Conservation (phyloP, 30 jellyfish, hydroid and myxozoan genomes). For the Aurelia aurita complex sp. Pacific region DNA sequence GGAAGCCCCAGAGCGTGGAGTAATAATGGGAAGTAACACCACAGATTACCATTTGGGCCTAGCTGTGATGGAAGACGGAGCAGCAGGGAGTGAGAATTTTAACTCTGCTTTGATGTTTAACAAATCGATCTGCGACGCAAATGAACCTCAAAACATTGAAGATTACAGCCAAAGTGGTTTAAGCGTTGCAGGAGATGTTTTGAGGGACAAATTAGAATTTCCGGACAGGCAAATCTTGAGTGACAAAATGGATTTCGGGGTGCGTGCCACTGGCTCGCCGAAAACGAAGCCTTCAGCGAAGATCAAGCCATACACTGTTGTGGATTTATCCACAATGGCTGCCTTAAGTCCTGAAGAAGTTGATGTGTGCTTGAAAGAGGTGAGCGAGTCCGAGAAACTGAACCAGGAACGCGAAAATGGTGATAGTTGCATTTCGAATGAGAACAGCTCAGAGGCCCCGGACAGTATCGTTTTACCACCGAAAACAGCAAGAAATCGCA, state of each 20-base stretch:
- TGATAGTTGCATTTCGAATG: neutral
- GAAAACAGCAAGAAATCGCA: conserved; percentile 27
- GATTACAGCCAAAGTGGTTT: neutral
- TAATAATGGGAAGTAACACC: neutral
- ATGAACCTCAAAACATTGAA: neutral
- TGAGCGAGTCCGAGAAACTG: conserved; percentile 15
- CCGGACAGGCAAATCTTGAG: neutral
- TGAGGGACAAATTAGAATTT: neutral
- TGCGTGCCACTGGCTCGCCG: neutral
- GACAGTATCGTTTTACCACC: conserved; percentile 27
- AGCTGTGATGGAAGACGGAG: neutral
- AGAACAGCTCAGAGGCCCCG: conserved; percentile 34
- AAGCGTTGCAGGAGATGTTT: neutral
- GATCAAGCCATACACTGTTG: conserved; percentile 89
- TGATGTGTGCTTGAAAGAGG: conserved; percentile 65
- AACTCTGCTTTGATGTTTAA: neutral
- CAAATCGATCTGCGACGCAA: neutral
- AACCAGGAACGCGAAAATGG: neutral
- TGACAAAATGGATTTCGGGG: neutral
- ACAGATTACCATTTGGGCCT: neutral
- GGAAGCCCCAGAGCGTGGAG: neutral
- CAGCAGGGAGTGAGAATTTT: neutral
- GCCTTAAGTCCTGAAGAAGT: conserved; percentile 76
- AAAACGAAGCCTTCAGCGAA: conserved; percentile 59
- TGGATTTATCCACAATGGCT: conserved; percentile 83